Base-by-base conservation (phyloP, 2,797 vertebrate species). In the Arnoldichthys spilopterus region DNA sequence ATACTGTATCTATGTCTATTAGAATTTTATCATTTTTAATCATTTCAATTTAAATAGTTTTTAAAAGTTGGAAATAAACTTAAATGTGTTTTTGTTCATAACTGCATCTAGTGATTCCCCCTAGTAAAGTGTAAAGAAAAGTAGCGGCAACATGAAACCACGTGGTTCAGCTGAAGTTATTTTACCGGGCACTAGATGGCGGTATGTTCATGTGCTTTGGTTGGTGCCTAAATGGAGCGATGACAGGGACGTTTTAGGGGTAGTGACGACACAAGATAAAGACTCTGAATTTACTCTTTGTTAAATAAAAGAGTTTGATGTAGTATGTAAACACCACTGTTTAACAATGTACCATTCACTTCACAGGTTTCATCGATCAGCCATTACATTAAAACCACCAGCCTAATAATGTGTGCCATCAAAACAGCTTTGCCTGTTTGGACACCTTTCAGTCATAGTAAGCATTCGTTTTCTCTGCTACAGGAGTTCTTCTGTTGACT, bases 161-260 rank as follows among this genome's bases (percentile, higher is more conserved):
- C 37, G 49, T 74, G 70, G 5, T 26, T 51, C 6, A 53, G 9
- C 11, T 15, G 32, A 3, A 45, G 37, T 51, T 18, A 28, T 30
- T 47, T 64, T 43, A 24, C 4, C 56, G 64, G 0, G 0, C 78
- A 63, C 64, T 70, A 80, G 87, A 76, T 85, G 86, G 87, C 71
- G 81, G 71, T 51, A 30, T 6, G 53, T 30, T 9, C 56, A 68
- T 43, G 49, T 34, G 30, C 43, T 37, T 30, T 24, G 30, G 37
- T 22, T n/a, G 15, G 11, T 11, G 4, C 28, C 9, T 53, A n/a
- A 11, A 3, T 6, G 13, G n/a, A n/a, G n/a, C n/a, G 43, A 30
- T 15, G 28, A 56, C 18, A 32, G 32, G 53, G n/a, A 5, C 3
- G 1, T 26, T 54, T 37, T 37, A 37, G 9, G 37, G 37, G 37